These are phyloP conservation scores for Acropora tenuis DNA, from an alignment of 64 coral and sea anemone genomes.

Conservation along the genomic window DNA sequence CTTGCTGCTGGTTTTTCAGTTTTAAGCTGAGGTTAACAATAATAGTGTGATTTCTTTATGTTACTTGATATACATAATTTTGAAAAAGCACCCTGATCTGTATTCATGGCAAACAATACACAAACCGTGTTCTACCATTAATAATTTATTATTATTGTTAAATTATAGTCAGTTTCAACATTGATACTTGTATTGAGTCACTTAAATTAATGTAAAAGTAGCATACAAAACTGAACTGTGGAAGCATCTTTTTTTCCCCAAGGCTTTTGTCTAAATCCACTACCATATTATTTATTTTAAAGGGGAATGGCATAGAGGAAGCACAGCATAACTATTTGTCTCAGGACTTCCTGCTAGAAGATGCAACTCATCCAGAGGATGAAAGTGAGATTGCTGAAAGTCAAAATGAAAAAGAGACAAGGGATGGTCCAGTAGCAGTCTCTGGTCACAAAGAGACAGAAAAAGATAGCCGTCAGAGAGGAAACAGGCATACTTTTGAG, in stretches of 20 bases:
- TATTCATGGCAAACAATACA: no score
- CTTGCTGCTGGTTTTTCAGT: no score
- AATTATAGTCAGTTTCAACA: not conserved
- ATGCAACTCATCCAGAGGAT: slow-evolving; percentile 5
- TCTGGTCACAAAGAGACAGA: not conserved
- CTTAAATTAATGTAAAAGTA: not conserved
- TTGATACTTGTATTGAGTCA: not conserved
- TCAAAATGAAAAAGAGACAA: not conserved
- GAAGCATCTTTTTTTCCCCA: no score
- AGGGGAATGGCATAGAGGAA: not conserved
- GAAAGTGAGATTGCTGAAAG: not conserved
- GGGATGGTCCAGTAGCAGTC: not conserved
- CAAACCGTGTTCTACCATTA: no score
- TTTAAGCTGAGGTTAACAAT: no score
- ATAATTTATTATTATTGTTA: no score
- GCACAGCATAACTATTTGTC: not conserved
- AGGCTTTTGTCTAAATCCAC: not conserved
- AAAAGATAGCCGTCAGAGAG: not conserved
- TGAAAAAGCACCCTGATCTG: no score
- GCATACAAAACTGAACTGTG: no score
- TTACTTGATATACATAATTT: no score
- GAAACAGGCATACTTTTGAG: not conserved
- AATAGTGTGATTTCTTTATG: no score
- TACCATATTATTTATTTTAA: not conserved
- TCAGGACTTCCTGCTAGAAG: slow-evolving; percentile 6